Evolutionary conservation across 2,888 invertebrate species (phyloP), one percentile per base, ranked within the genome.

Genomic region (Bedellia somnulentella): DNA sequence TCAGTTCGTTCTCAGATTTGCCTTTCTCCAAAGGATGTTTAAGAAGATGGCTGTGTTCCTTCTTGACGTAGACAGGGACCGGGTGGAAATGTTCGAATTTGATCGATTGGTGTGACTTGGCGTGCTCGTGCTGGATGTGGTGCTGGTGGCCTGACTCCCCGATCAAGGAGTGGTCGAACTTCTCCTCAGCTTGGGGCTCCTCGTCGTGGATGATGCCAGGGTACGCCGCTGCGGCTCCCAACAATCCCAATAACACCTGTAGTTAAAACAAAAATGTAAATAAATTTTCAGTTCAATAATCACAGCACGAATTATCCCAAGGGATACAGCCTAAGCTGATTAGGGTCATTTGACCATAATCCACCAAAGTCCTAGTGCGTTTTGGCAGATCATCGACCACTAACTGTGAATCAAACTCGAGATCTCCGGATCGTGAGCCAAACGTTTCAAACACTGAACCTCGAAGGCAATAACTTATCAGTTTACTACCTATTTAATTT

Each of bases 41-140:
- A 3, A 84, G 49, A 35, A 82, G 58, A 49, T 85, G 81, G 43
- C 78, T 78, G 57, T 83, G 80, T 45, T 84, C 83, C 44, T 84
- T 82, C 62, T 84, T 84, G 4, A 83, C 73, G 56, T 83, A 84
- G 0, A 84, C 83, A 2, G 85, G 85, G 1, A 85, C 84, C 1
- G 85, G 79, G 45, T 85, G 85, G 64, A 80, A 85, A 48, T 85
- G 85, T 49, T 84, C 83, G 40, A 85, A 80, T 44, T 84, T 82
- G 40, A 85, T 80, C 33, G 81, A 83, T 55, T 85, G 85, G 47
- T 85, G 85, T 24, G 84, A 84, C 39, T 83, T 84, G 16, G 84
- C 83, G 45, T 82, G 82, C 40, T 82, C 81, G 42, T 83, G 81
- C 38, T 82, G 79, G 17, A 82, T 66, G 37, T 80, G 78, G 35